Percentiles rank a stretch among this genome's conserved stretches.
Conservation (phyloP, 2,113 vertebrate species). For the Oncorhynchus keta region DNA sequence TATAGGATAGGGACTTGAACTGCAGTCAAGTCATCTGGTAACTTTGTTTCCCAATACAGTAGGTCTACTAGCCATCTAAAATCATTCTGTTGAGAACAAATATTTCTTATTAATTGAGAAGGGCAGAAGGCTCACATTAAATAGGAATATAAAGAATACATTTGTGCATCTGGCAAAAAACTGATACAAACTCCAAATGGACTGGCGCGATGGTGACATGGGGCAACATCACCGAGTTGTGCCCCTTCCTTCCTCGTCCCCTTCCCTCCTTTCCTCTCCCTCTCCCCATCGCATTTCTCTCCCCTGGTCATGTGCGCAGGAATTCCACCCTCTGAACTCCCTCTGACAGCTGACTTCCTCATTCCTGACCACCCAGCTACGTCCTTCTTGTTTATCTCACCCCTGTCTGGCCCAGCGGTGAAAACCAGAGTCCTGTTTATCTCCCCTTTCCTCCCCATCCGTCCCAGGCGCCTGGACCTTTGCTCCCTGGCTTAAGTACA, state of each 20-base stretch:
- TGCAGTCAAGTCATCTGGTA: not conserved
- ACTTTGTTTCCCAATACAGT: not conserved
- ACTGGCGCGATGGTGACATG: not conserved
- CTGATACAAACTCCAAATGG: not conserved
- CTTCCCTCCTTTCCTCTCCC: slow-evolving; percentile 8
- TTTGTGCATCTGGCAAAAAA: not conserved
- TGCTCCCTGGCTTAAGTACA: slow-evolving; percentile 41
- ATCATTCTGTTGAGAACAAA: not conserved
- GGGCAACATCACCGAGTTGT: slow-evolving; percentile 6
- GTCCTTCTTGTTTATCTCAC: slow-evolving; percentile 67
- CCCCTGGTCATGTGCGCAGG: slow-evolving; percentile 50
- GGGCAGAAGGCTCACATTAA: not conserved
- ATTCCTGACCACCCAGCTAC: slow-evolving; percentile 58
- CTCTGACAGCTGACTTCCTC: slow-evolving; percentile 78
- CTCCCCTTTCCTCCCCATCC: slow-evolving; percentile 47
- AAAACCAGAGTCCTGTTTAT: slow-evolving; percentile 62
- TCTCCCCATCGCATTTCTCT: slow-evolving; percentile 25
- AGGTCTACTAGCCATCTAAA: not conserved
- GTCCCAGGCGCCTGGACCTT: slow-evolving; percentile 45
- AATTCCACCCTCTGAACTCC: slow-evolving; percentile 71
- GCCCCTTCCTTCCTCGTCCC: slow-evolving; percentile 29
- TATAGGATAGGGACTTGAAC: not conserved
- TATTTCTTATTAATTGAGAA: not conserved
- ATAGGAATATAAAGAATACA: not conserved
- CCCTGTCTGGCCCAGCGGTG: slow-evolving; percentile 36